A percentile compares a stretch with the other conserved stretches of the same genome.
These are phyloP conservation scores for Nymphalis c-album DNA, from an alignment of 2,888 invertebrate genomes.

Conservation along the genomic window DNA sequence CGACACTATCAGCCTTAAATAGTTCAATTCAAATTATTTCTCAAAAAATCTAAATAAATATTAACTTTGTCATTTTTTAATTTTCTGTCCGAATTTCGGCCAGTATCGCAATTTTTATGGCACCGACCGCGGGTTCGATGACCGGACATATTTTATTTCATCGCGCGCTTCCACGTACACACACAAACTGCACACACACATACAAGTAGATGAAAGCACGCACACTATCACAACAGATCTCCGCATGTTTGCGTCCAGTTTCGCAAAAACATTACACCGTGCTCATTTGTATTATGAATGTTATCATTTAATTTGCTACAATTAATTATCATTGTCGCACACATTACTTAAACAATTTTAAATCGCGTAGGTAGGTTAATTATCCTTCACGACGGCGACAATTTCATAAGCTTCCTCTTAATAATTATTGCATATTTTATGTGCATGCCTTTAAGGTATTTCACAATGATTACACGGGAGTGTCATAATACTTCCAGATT, in stretches of 20 bases:
- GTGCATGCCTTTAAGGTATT: slow-evolving; percentile 37
- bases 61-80: slow-evolving; percentile 43
- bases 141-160: slow-evolving; percentile 82
- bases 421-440: slow-evolving; percentile 30
- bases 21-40: neutral
- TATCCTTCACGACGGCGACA: slow-evolving; percentile 14
- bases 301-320: slow-evolving; percentile 57
- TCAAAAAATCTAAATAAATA: slow-evolving; percentile 16
- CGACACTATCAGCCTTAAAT: neutral
- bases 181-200: slow-evolving; percentile 70
- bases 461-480: slow-evolving; percentile 55
- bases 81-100: slow-evolving; percentile 75
- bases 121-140: slow-evolving; percentile 78
- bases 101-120: slow-evolving; percentile 80
- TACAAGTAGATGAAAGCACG: slow-evolving; percentile 55
- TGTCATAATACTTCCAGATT: slow-evolving; percentile 66
- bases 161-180: slow-evolving; percentile 81
- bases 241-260: slow-evolving; percentile 71
- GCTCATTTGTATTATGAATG: slow-evolving; percentile 65
- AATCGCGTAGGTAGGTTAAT: slow-evolving; percentile 27
- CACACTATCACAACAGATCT: slow-evolving; percentile 61
- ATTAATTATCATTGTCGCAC: slow-evolving; percentile 62
- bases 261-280: slow-evolving; percentile 70
- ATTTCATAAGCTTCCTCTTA: slow-evolving; percentile 27
- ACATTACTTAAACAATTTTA: slow-evolving; percentile 38